Base-by-base conservation (phyloP, 2,113 vertebrate species). In the western clawed frog (Xenopus tropicalis) region DNA sequence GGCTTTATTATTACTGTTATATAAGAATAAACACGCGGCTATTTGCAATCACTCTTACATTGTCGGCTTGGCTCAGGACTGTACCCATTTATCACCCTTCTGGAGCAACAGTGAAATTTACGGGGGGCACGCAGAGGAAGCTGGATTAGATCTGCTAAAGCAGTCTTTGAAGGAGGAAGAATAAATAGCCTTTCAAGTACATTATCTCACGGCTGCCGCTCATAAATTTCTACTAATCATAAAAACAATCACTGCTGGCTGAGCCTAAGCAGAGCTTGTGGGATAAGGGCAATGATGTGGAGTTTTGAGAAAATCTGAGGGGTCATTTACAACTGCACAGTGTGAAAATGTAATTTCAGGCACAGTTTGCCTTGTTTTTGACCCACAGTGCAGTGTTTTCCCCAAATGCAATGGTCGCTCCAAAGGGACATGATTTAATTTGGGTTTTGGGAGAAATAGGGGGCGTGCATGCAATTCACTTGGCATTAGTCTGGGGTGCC, bases 181-280 rank as follows among this genome's bases (percentile, higher is more conserved):
- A 9, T 2, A 44, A 73, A 63, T 78, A 78, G 14, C 7, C 9
- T 3, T 48, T 21, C 61, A 51, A 11, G 69, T 58, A 65, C 16
- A 75, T 71, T 81, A 63, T 67, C 20, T 77, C 61, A 21, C 54
- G 20, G n/a, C 9, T 74, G 14, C 73, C 43, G 56, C 77, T 78
- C 65, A 56, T 78, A 56, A 65, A 43, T 69, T 46, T 69, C 12
- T 21, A 65, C 21, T 66, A 77, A 70, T 64, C 79, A 64, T 8
- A 24, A 74, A 73, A 73, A 61, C 57, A 70, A 63, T 72, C 67
- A 17, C 14, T 77, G 7, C 25, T 58, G 17, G 25, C 42, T 21
- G 19, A 63, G 21, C 25, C 46, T 13, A 10, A 48, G 46, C 16
- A 48, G 13, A 48, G 46, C 14, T 14, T 17, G 3, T 48, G 11